Evolutionary conservation across 23 tunicate genomes (phyloP).

Genomic region (Clavelina lepadiformis): DNA sequence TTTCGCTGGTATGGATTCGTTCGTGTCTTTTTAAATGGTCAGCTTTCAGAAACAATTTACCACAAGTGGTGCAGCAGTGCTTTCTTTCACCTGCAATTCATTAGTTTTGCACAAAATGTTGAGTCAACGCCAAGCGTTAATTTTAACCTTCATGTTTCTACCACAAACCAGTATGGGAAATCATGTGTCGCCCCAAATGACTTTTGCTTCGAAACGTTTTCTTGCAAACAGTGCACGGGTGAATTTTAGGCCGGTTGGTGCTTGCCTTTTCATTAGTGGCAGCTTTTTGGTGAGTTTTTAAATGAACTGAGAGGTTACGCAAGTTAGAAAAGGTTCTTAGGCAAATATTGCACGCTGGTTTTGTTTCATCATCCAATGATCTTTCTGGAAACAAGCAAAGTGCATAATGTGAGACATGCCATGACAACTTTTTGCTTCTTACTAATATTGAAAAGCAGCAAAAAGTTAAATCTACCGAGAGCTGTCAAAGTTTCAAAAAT

Average conservation of each 20-base stretch:
- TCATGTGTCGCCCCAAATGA: slow-evolving; percentile 68
- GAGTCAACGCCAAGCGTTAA: too few species aligned
- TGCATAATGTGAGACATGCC: too few species aligned
- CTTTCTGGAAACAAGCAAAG: too few species aligned
- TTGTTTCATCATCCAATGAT: too few species aligned
- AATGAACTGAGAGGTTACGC: slow-evolving; percentile 14
- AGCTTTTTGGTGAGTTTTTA: slow-evolving; percentile 10
- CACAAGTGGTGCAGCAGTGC: slow-evolving; percentile 88
- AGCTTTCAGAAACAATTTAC: slow-evolving; percentile 63
- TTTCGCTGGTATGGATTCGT: slow-evolving; percentile 61
- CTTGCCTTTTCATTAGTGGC: neutral
- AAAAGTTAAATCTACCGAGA: too few species aligned
- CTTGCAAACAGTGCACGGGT: slow-evolving; percentile 31
- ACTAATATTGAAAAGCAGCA: too few species aligned
- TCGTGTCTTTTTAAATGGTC: slow-evolving; percentile 87
- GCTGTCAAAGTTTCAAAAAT: too few species aligned
- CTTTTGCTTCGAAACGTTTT: slow-evolving; percentile 43
- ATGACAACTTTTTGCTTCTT: too few species aligned
- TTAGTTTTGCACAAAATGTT: too few species aligned
- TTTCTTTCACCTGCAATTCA: slow-evolving; percentile 48
- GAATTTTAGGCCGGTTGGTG: neutral
- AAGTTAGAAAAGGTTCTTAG: slow-evolving; percentile 3
- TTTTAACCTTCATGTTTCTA: too few species aligned
- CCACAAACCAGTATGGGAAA: slow-evolving; percentile 57
- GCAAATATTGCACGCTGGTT: too few species aligned